phyloP scores from a whole-genome alignment of 2,113 vertebrate species.

The Isichthys henryi region DNA sequence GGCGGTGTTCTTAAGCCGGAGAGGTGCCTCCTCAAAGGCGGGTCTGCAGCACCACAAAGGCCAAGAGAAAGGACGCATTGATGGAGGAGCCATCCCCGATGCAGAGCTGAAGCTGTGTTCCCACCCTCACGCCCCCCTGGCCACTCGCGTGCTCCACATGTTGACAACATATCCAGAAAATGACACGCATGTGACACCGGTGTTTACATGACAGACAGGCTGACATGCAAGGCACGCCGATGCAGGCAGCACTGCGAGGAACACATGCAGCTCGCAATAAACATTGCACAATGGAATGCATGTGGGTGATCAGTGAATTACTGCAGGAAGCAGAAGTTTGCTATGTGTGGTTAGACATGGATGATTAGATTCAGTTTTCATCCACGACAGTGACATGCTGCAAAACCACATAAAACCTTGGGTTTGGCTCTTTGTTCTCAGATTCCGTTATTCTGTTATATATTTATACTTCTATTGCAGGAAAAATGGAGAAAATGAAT shows the following conservation, averaged over 20 bases:
- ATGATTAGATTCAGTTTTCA: not conserved
- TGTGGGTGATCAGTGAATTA: not conserved
- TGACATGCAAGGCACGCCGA: not conserved
- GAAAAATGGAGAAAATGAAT: not conserved
- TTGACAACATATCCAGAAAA: not conserved
- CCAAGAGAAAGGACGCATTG: not conserved
- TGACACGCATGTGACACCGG: not conserved
- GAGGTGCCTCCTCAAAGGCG: not conserved
- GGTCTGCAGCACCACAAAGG: not conserved
- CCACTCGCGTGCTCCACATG: not conserved
- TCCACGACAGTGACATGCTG: not conserved
- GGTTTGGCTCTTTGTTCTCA: not conserved
- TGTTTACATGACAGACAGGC: not conserved
- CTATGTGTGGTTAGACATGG: not conserved
- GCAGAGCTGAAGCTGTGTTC: not conserved
- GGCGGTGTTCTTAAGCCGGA: slow-evolving; percentile 2
- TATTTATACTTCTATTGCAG: not conserved
- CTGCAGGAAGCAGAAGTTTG: not conserved
- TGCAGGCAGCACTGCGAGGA: no score
- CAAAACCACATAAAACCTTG: not conserved
- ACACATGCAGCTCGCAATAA: not conserved
- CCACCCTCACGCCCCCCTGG: not conserved
- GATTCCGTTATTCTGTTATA: not conserved
- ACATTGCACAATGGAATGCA: not conserved
- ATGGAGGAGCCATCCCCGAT: not conserved